A percentile compares a stretch with the other conserved stretches of the same genome.
Conservation (phyloP, 2,797 vertebrate species). For the Sebastes nivosus region DNA sequence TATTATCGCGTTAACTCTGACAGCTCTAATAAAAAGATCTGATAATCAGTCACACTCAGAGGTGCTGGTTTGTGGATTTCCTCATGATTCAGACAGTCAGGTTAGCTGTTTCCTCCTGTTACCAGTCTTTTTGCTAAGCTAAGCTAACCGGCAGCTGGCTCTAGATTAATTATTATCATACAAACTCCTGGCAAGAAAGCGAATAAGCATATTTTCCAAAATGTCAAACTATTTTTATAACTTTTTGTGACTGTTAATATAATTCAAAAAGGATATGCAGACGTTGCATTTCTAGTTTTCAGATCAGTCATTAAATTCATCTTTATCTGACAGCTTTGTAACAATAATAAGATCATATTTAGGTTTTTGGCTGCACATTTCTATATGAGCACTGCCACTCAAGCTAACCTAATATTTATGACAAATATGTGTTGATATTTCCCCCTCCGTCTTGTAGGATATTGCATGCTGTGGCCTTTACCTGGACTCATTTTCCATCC, state of each 20-base stretch:
- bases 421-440: background rate
- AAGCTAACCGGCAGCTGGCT: background rate
- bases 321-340: background rate
- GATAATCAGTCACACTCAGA: background rate
- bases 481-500: constrained; percentile 8
- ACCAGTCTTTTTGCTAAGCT: too few species aligned
- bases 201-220: background rate
- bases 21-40: background rate
- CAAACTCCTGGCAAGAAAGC: background rate
- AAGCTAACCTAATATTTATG: background rate
- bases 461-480: constrained; percentile 25
- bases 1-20: too few species aligned
- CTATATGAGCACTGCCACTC: background rate
- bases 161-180: background rate
- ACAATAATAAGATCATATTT: background rate
- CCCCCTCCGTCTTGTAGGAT: background rate
- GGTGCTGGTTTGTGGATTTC: background rate
- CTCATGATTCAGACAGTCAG: background rate
- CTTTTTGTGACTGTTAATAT: background rate
- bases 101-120: background rate
- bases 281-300: background rate
- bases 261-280: background rate
- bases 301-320: background rate
- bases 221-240: background rate
- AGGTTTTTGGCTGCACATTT: background rate